Percentiles rank a stretch among this genome's conserved stretches.
Evolutionary conservation across 2,888 invertebrate genomes (phyloP).

Genomic region (Leuctra nigra): DNA sequence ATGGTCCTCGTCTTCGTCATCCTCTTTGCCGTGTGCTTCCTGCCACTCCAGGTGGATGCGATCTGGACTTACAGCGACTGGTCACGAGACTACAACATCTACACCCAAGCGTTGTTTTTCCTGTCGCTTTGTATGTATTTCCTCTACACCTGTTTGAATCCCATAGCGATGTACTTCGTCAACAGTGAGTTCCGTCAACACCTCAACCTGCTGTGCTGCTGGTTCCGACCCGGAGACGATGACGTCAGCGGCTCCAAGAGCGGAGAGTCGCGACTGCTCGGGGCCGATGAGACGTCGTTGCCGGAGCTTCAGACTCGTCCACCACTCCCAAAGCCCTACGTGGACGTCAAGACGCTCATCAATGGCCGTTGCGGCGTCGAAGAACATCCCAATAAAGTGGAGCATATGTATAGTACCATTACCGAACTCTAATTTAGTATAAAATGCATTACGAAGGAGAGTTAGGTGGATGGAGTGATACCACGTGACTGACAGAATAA

Average conservation of each 20-base stretch:
- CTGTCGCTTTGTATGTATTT: constrained; percentile 75
- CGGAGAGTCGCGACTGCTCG: constrained; percentile 4
- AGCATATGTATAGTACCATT: too few species aligned
- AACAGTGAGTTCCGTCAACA: constrained; percentile 88
- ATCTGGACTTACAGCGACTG: constrained; percentile 69
- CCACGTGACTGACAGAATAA: too few species aligned
- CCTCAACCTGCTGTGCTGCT: constrained; percentile 58
- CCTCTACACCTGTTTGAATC: constrained; percentile 89
- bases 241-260: constrained; percentile 1
- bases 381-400: too few species aligned
- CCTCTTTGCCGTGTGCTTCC: constrained; percentile 64
- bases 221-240: neutral
- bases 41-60: constrained; percentile 64
- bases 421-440: too few species aligned
- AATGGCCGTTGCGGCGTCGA: too few species aligned
- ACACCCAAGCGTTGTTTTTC: constrained; percentile 80
- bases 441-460: too few species aligned
- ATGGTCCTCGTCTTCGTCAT: constrained; percentile 83
- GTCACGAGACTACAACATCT: constrained; percentile 63
- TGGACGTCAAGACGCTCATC: too few species aligned
- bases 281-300: constrained; percentile 11
- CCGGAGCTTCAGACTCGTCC: constrained; percentile 14
- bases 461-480: too few species aligned
- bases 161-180: constrained; percentile 86
- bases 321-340: too few species aligned